A percentile compares a stretch with the other conserved stretches of the same genome.
Conservation (phyloP, 2,113 vertebrate genomes). For the Hystrix brachyura region DNA sequence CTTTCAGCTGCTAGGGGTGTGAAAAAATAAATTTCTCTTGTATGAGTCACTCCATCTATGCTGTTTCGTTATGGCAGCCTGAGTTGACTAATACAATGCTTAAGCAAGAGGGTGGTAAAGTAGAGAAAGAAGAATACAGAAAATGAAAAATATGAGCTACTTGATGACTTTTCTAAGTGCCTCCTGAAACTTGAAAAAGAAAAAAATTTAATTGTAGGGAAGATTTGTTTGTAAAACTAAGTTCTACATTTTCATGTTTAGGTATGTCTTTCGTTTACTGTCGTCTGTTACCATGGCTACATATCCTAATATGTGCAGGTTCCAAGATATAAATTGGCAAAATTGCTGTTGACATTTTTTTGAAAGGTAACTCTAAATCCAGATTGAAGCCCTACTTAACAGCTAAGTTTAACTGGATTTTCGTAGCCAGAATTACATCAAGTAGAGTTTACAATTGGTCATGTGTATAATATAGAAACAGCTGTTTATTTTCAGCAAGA, state of each 20-base stretch:
- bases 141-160: not conserved
- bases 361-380: constrained; percentile 13
- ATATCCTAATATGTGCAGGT: not conserved
- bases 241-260: not conserved
- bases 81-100: not conserved
- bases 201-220: not conserved
- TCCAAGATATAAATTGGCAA: not conserved
- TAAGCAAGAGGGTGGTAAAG: not conserved
- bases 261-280: not conserved
- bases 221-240: not conserved
- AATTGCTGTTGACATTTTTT: not conserved
- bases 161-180: not conserved
- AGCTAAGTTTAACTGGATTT: not conserved
- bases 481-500: not conserved
- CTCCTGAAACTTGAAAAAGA: not conserved
- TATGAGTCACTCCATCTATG: not conserved
- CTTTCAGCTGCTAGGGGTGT: not conserved
- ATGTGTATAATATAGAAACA: not conserved
- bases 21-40: constrained; percentile 52
- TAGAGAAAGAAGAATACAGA: not conserved
- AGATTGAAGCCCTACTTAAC: not conserved
- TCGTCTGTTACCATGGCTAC: not conserved
- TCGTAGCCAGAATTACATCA: not conserved
- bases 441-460: not conserved
- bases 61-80: not conserved